Evolutionary conservation across 2,113 vertebrate genomes (phyloP).

Genomic region (Blennius ocellaris): DNA sequence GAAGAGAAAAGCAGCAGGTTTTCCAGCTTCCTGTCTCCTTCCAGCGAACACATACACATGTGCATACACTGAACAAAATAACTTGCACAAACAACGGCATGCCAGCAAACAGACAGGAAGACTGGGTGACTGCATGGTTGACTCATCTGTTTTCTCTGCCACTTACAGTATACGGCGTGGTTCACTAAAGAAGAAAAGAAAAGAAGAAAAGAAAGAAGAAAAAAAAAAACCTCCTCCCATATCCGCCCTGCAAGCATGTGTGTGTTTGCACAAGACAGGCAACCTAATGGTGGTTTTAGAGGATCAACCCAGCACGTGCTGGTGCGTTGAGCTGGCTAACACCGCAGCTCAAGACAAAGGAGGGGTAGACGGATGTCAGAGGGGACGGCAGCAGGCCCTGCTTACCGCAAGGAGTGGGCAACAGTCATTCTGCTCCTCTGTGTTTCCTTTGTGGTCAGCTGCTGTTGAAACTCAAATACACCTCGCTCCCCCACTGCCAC

Average conservation of each 20-base stretch:
- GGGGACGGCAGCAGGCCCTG: constrained; percentile 54
- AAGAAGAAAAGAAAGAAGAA: constrained; percentile 44
- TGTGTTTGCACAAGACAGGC: constrained; percentile 30
- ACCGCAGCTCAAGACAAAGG: constrained; percentile 67
- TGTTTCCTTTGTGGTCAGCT: constrained; percentile 60
- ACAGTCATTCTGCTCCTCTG: constrained; percentile 54
- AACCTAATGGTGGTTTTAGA: constrained; percentile 64
- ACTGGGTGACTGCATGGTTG: constrained; percentile 74
- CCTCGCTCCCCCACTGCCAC: constrained; percentile 8
- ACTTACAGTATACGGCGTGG: constrained; percentile 54
- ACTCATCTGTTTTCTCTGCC: constrained; percentile 84
- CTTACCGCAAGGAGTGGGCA: constrained; percentile 62
- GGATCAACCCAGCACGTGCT: constrained; percentile 71
- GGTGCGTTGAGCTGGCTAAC: constrained; percentile 67
- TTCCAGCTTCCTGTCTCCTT: background rate
- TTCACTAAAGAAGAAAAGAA: constrained; percentile 59
- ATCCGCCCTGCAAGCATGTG: constrained; percentile 59
- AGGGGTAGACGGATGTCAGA: constrained; percentile 61
- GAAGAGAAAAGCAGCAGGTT: constrained; percentile 25
- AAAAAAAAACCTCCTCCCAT: constrained; percentile 54
- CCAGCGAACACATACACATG: constrained; percentile 2
- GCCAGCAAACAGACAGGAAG: constrained; percentile 68
- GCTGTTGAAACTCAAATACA: constrained; percentile 39
- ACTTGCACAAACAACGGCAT: constrained; percentile 48
- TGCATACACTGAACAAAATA: constrained; percentile 2